Evolutionary conservation across 1,140 invertebrate species (phyloP).

Genomic region (Lordiphosa collinella): DNA sequence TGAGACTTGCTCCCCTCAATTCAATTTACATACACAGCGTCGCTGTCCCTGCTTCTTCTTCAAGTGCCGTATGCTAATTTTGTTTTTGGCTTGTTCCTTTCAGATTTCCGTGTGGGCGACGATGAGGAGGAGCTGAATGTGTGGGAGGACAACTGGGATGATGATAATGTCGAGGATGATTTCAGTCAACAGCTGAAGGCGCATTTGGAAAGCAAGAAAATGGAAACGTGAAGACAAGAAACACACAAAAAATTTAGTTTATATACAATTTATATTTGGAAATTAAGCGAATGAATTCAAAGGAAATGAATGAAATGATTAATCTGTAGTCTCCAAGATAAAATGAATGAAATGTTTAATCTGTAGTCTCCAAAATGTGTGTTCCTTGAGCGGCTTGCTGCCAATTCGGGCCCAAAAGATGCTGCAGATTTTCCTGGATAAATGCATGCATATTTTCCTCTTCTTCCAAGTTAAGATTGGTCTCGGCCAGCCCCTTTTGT

Average conservation of each 20-base stretch:
- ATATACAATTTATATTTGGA: conserved; percentile 24
- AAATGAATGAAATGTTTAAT: no score
- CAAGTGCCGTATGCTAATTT: neutral
- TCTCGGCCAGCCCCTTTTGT: neutral
- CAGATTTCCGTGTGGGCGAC: conserved; percentile 83
- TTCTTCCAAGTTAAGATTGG: conserved; percentile 1
- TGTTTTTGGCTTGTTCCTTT: neutral
- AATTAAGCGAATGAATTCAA: conserved; percentile 35
- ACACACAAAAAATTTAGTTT: conserved; percentile 1
- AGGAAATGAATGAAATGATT: no score
- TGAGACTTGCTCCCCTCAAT: no score
- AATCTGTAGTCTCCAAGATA: no score
- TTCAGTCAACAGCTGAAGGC: conserved; percentile 95
- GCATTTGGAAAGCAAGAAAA: conserved; percentile 77
- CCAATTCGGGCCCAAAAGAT: no score
- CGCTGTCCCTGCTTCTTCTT: conserved; percentile 9
- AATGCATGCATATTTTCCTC: neutral
- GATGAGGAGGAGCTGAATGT: conserved; percentile 97
- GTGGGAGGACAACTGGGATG: conserved; percentile 99
- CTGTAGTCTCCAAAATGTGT: no score
- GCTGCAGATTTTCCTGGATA: no score
- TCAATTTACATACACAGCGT: no score
- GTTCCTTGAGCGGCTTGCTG: no score
- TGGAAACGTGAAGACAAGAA: conserved; percentile 74
- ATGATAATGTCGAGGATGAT: conserved; percentile 98